Conservation (phyloP, 2,113 vertebrate species). For the Leiothrix lutea region DNA sequence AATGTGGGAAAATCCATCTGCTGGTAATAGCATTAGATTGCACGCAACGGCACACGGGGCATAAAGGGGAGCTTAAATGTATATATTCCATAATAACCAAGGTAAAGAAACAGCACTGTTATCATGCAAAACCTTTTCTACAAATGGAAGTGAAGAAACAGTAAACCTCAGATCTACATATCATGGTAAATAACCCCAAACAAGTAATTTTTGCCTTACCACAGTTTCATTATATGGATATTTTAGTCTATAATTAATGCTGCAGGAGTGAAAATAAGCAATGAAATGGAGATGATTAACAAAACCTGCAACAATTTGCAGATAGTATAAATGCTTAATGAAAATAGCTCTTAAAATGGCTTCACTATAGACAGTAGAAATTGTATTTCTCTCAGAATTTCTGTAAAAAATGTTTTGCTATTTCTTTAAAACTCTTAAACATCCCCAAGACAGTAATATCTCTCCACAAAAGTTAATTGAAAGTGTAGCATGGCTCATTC, state of each 20-base stretch:
- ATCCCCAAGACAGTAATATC: neutral
- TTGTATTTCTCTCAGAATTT: neutral
- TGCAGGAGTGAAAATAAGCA: conserved; percentile 1
- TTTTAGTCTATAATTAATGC: neutral
- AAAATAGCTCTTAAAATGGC: neutral
- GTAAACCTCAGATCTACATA: neutral
- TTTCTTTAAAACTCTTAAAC: neutral
- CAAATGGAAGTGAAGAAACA: neutral
- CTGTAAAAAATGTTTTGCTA: neutral
- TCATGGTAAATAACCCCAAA: neutral
- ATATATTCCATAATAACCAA: neutral
- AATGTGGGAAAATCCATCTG: neutral
- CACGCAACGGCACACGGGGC: neutral
- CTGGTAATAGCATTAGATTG: neutral
- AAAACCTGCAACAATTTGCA: neutral
- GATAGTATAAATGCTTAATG: neutral
- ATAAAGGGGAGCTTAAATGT: neutral
- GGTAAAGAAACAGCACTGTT: neutral
- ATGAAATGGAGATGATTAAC: neutral
- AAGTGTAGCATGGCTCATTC: neutral
- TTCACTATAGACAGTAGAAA: neutral
- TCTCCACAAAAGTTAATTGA: neutral
- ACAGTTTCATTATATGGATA: neutral
- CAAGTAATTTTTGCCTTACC: neutral
- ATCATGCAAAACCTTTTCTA: neutral